Evolutionary conservation across 2,797 vertebrate species (phyloP).

Genomic region (Gobio occitaniae): DNA sequence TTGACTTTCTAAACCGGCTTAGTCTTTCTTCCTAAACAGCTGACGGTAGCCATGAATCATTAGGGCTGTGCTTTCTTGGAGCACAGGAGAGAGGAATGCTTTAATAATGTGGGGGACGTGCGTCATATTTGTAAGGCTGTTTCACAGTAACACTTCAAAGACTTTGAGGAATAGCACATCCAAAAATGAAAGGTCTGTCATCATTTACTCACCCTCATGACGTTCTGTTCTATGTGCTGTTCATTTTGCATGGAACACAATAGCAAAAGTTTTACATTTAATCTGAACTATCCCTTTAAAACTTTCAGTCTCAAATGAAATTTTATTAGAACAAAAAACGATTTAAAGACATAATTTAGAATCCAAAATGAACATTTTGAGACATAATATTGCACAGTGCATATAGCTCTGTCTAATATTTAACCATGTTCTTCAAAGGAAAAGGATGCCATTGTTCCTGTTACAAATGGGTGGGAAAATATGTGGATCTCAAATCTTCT

Average conservation of each 20-base stretch:
- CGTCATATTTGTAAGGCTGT: slow-evolving; percentile 33
- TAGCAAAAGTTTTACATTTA: background rate
- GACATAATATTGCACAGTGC: background rate
- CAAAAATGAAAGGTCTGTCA: background rate
- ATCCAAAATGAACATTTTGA: background rate
- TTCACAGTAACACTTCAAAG: slow-evolving; percentile 23
- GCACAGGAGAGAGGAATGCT: slow-evolving; percentile 26
- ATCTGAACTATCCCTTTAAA: background rate
- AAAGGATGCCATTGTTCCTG: background rate
- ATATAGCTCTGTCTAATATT: background rate
- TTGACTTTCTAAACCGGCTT: slow-evolving; percentile 20
- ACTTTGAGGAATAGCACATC: slow-evolving; percentile 1
- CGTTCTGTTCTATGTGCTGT: background rate
- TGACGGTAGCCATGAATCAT: slow-evolving; percentile 49
- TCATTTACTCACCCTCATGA: slow-evolving; percentile 1
- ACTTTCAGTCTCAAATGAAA: background rate
- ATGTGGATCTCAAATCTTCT: slow-evolving; percentile 43
- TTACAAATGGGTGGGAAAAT: slow-evolving; percentile 32
- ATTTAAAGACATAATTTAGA: background rate
- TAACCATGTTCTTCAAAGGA: slow-evolving; percentile 3
- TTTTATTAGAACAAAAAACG: background rate
- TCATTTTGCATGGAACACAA: background rate
- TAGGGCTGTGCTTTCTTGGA: slow-evolving; percentile 6
- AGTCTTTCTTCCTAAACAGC: slow-evolving; percentile 48
- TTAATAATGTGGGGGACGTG: slow-evolving; percentile 24